Base-by-base conservation (phyloP, 2,113 vertebrate genomes). In the Andinoacara biseriatus region DNA sequence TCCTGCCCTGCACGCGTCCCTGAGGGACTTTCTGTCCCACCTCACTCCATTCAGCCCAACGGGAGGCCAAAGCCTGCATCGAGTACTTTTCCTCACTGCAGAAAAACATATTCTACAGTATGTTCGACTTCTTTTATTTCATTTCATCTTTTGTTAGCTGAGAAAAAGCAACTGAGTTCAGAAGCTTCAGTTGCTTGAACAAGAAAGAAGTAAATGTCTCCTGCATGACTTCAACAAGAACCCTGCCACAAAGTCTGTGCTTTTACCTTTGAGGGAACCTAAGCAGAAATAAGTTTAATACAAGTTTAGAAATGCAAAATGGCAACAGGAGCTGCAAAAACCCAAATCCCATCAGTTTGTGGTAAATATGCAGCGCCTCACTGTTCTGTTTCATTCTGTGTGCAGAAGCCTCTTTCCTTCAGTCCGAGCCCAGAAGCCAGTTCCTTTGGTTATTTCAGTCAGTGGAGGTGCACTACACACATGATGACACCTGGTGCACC, bases 401-500 rank as follows among this genome's bases (percentile, higher is more conserved):
- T 40, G 17, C 5, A 29, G 24, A 15, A 2, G 10, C 3, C 58
- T 57, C 9, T 56, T 29, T 58, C 24, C 3, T 3, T 20, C 43
- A 15, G 20, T n/a, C 61, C 3, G 74, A 75, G 33, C 80, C 49
- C 58, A 76, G 6, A 57, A 38, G 43, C n/a, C 38, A 6, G 4
- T 65, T n/a, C 17, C 1, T 5, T 60, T 59, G 10, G n/a, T 65
- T n/a, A 17, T 1, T 5, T 60, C 63, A 13, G n/a, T 57, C 5
- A 7, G 15, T 69, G 15, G 67, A 81, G 58, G 62, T 75, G 81
- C 76, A 43, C 22, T 11, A 74, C 78, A 78, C 33, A 20, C 14
- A 49, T 58, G 20, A 49, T 61, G 87, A 82, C 86, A 86, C 82
- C 78, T 40, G 76, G 22, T 59, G 40, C 82, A 43, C 74, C 6